A percentile compares a stretch with the other conserved stretches of the same genome.
Conservation (phyloP, 92 coral and sea anemone genomes). For the Anthopleura xanthogrammica region DNA sequence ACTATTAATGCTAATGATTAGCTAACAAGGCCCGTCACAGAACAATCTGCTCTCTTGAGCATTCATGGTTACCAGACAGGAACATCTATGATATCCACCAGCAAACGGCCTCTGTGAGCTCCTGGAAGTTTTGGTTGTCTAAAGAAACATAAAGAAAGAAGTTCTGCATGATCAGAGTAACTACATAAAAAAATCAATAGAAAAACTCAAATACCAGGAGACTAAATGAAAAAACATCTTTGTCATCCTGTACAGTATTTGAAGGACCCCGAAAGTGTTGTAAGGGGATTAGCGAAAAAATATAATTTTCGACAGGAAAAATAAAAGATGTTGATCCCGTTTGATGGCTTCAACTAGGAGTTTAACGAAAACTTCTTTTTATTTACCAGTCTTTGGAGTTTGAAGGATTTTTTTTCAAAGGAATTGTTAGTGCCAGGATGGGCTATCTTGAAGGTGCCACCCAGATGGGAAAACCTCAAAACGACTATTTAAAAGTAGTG, state of each 20-base stretch:
- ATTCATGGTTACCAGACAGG: neutral
- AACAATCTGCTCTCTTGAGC: neutral
- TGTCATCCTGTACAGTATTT: conserved; percentile 22
- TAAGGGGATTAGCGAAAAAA: neutral
- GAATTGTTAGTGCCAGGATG: neutral
- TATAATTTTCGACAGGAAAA: conserved; percentile 1
- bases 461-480: neutral
- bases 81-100: neutral
- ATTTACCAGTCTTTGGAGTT: neutral
- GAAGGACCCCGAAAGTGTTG: neutral
- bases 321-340: neutral
- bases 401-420: neutral
- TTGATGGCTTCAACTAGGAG: neutral
- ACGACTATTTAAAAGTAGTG: neutral
- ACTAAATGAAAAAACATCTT: conserved; percentile 24
- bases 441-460: neutral
- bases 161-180: neutral
- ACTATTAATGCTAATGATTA: conserved; percentile 19
- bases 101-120: neutral
- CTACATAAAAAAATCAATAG: neutral
- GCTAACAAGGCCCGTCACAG: neutral
- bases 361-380: neutral
- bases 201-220: conserved; percentile 13
- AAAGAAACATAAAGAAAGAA: neutral
- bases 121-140: neutral